These are phyloP conservation scores for Sparidentex hasta DNA, from an alignment of 2,797 vertebrate genomes.

Conservation along the genomic window DNA sequence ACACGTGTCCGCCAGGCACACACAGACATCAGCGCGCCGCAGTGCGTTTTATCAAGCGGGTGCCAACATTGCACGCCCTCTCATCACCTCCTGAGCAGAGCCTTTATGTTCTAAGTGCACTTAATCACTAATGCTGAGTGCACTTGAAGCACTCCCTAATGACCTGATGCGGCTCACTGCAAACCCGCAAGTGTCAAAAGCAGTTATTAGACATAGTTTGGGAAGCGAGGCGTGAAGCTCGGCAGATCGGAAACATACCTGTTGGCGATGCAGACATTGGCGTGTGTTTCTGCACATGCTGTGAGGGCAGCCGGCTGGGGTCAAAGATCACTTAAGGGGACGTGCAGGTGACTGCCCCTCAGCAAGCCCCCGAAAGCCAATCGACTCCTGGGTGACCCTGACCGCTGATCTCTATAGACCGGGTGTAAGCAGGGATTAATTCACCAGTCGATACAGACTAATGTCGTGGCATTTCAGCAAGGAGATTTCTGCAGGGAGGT, in stretches of 20 bases:
- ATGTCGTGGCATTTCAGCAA: not conserved
- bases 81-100: conserved; percentile 54
- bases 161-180: conserved; percentile 38
- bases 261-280: conserved; percentile 4
- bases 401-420: not conserved
- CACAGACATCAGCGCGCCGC: conserved; percentile 11
- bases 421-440: not conserved
- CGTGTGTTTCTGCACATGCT: conserved; percentile 4
- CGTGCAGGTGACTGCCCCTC: no score
- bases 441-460: not conserved
- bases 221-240: not conserved
- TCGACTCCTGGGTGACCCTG: not conserved
- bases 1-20: conserved; percentile 54
- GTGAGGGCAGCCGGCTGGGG: not conserved
- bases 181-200: conserved; percentile 48
- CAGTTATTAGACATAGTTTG: conserved; percentile 33
- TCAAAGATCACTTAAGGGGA: conserved; percentile 1
- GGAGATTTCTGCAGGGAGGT: not conserved
- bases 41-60: conserved; percentile 47
- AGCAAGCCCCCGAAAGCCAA: not conserved
- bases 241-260: conserved; percentile 23
- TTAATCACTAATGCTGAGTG: conserved; percentile 68
- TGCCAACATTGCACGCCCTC: conserved; percentile 52
- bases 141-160: conserved; percentile 65
- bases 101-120: conserved; percentile 62